These are phyloP conservation scores for Neodiprion lecontei DNA, from an alignment of 1,140 invertebrate species.

Conservation along the genomic window DNA sequence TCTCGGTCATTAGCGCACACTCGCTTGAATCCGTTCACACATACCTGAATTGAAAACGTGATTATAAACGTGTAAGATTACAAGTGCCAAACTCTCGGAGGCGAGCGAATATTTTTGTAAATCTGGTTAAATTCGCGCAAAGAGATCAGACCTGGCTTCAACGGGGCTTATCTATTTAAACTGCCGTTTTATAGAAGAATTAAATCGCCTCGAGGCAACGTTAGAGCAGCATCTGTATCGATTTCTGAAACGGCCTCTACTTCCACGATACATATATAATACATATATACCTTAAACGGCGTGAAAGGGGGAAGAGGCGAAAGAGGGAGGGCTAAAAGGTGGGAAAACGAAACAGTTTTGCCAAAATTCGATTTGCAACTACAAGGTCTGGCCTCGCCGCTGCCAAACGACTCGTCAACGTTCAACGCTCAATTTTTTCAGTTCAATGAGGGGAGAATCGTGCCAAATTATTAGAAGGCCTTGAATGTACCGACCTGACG, in stretches of 20 bases:
- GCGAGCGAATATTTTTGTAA: conserved; percentile 63
- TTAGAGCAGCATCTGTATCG: not conserved
- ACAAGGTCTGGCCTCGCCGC: not conserved
- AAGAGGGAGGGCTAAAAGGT: conserved; percentile 10
- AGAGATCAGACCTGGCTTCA: conserved; percentile 52
- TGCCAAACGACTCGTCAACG: not conserved
- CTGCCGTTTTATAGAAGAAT: conserved; percentile 60
- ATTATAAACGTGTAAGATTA: not conserved
- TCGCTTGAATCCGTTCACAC: too few species aligned
- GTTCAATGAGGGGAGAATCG: not conserved
- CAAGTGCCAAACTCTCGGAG: conserved; percentile 61
- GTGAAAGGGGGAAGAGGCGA: not conserved
- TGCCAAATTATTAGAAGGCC: not conserved
- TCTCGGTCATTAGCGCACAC: too few species aligned
- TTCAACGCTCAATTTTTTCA: not conserved
- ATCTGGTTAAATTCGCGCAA: conserved; percentile 61
- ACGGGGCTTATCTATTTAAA: conserved; percentile 26
- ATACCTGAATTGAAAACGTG: not conserved
- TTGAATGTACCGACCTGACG: too few species aligned
- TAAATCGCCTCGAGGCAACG: conserved; percentile 24
- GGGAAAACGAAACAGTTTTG: conserved; percentile 10
- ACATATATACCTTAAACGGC: conserved; percentile 11
- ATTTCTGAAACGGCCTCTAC: not conserved
- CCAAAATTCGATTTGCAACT: conserved; percentile 1
- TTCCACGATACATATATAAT: not conserved